phyloP scores from a whole-genome alignment of 2,113 vertebrate species.

The Lepisosteus osseus region DNA sequence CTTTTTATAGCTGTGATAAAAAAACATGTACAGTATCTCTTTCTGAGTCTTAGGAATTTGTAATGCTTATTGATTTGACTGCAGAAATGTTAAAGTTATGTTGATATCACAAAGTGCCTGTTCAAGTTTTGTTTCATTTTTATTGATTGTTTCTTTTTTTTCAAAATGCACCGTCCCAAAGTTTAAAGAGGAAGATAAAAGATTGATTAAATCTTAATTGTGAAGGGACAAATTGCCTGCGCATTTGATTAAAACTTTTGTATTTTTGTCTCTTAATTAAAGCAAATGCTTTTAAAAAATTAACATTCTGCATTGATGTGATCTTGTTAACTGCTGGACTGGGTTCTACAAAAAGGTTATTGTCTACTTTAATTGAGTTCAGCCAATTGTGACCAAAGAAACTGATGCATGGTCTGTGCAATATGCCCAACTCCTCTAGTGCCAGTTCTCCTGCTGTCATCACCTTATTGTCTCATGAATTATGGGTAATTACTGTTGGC shows the following conservation, averaged over 20 bases:
- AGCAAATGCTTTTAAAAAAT: constrained; percentile 29
- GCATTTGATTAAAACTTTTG: constrained; percentile 17
- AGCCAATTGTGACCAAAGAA: constrained; percentile 48
- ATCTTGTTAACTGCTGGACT: constrained; percentile 42
- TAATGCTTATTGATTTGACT: too few species aligned
- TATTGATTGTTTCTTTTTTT: too few species aligned
- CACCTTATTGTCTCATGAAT: constrained; percentile 64
- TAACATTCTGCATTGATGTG: constrained; percentile 34
- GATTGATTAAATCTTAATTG: too few species aligned
- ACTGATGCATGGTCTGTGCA: constrained; percentile 35
- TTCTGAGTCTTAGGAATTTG: too few species aligned
- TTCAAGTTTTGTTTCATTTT: too few species aligned
- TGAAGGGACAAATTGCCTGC: too few species aligned
- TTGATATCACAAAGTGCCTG: too few species aligned
- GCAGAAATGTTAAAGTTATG: too few species aligned
- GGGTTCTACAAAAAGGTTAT: constrained; percentile 53
- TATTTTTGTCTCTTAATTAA: constrained; percentile 36
- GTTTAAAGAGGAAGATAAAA: too few species aligned
- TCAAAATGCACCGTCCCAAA: too few species aligned
- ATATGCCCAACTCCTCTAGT: constrained; percentile 31
- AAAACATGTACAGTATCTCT: too few species aligned
- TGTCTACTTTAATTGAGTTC: constrained; percentile 53
- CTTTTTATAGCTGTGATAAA: too few species aligned
- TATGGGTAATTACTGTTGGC: constrained; percentile 66
- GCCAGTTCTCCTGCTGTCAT: constrained; percentile 59